Percentiles rank a stretch among this genome's conserved stretches.
Conservation (phyloP, 2,888 invertebrate genomes). For the Plusia festucae region DNA sequence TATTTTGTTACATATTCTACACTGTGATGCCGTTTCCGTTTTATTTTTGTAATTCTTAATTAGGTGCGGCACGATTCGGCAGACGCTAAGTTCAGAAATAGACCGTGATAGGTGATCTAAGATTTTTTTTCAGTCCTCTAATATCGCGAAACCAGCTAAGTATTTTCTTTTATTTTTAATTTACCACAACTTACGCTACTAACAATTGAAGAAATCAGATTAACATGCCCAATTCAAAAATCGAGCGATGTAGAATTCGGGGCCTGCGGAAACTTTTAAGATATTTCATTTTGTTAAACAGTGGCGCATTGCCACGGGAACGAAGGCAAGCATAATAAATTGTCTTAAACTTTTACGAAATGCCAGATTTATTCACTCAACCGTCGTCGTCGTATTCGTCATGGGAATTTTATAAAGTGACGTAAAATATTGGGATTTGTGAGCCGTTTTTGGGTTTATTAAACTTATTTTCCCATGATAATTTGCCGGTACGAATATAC, state of each 20-base stretch:
- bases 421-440: slow-evolving; percentile 44
- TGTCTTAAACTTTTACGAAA: slow-evolving; percentile 69
- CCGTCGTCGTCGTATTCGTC: slow-evolving; percentile 57
- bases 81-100: no score
- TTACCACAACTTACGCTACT: slow-evolving; percentile 6
- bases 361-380: slow-evolving; percentile 64
- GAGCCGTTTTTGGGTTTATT: slow-evolving; percentile 32
- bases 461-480: slow-evolving; percentile 24
- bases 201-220: slow-evolving; percentile 21
- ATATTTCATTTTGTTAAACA: slow-evolving; percentile 73
- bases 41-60: no score
- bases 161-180: background rate
- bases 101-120: no score
- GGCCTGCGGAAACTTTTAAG: slow-evolving; percentile 54
- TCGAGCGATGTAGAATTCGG: slow-evolving; percentile 31
- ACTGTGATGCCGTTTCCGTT: no score
- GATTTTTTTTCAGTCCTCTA: no score
- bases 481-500: background rate
- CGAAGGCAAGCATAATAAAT: slow-evolving; percentile 74
- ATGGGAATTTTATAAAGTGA: slow-evolving; percentile 56
- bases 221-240: slow-evolving; percentile 30
- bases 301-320: slow-evolving; percentile 68
- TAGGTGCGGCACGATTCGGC: no score
- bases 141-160: background rate
- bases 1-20: background rate